Percentiles rank a stretch among this genome's conserved stretches.
These are phyloP conservation scores for Neosalanx taihuensis DNA, from an alignment of 2,797 vertebrate species.

Conservation along the genomic window DNA sequence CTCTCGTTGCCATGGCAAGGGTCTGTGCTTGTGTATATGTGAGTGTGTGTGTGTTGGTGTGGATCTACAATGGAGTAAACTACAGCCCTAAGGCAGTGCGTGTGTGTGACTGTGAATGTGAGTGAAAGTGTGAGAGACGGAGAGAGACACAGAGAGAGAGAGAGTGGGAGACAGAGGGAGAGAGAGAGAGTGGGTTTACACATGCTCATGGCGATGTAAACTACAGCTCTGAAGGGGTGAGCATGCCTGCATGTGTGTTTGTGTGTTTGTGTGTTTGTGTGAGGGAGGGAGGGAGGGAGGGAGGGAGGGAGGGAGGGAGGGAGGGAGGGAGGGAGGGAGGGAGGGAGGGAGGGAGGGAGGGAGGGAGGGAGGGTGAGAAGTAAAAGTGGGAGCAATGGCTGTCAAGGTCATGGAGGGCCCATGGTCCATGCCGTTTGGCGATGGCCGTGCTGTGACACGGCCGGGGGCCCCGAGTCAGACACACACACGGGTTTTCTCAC, in stretches of 20 bases:
- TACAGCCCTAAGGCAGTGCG: slow-evolving; percentile 30
- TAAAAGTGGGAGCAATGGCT: slow-evolving; percentile 56
- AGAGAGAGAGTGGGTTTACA: slow-evolving; percentile 35
- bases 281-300: slow-evolving; percentile 34
- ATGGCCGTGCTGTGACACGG: slow-evolving; percentile 52
- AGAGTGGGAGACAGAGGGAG: not conserved
- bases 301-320: slow-evolving; percentile 42
- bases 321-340: slow-evolving; percentile 33
- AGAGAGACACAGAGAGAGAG: no score
- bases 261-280: slow-evolving; percentile 9
- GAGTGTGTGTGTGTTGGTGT: slow-evolving; percentile 31
- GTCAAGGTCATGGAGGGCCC: slow-evolving; percentile 69
- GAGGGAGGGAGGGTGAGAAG: slow-evolving; percentile 50
- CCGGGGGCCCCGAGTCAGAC: slow-evolving; percentile 7
- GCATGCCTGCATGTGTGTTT: slow-evolving; percentile 17
- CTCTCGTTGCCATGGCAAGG: slow-evolving; percentile 89
- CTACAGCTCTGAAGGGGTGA: slow-evolving; percentile 30
- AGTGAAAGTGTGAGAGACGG: slow-evolving; percentile 6
- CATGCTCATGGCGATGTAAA: slow-evolving; percentile 41
- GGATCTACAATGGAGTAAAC: slow-evolving; percentile 51
- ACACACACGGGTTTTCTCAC: slow-evolving; percentile 33
- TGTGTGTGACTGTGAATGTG: slow-evolving; percentile 13
- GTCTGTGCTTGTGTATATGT: slow-evolving; percentile 45
- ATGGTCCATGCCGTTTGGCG: slow-evolving; percentile 51
- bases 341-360: slow-evolving; percentile 28